A percentile compares a stretch with the other conserved stretches of the same genome.
Evolutionary conservation across 2,888 invertebrate species (phyloP).

Genomic region (Tenthredo scrophulariae): DNA sequence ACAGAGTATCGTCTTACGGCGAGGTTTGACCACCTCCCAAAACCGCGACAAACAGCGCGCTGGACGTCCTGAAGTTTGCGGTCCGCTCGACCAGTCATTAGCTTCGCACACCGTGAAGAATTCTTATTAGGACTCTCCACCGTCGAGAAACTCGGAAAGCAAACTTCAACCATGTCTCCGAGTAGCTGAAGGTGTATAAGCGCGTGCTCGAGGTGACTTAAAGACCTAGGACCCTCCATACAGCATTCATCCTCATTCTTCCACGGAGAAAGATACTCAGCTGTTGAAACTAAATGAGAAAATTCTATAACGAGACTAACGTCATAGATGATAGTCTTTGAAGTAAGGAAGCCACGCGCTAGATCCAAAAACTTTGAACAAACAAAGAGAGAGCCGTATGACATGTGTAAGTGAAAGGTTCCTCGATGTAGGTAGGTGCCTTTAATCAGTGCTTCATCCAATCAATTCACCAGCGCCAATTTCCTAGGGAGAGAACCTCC

Average conservation of each 20-base stretch:
- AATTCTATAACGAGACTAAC: not conserved
- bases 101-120: conserved; percentile 63
- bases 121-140: conserved; percentile 28
- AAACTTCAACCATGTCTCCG: conserved; percentile 5
- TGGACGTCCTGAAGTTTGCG: conserved; percentile 13
- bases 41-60: conserved; percentile 68
- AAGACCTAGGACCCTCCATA: not conserved
- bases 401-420: not conserved
- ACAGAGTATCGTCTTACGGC: conserved; percentile 65
- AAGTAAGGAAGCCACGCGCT: conserved; percentile 22
- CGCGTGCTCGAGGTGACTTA: conserved; percentile 25
- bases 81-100: conserved; percentile 63
- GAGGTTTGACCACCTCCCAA: conserved; percentile 64
- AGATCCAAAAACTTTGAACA: conserved; percentile 5
- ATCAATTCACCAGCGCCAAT: conserved; percentile 28
- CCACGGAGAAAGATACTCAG: not conserved
- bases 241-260: not conserved
- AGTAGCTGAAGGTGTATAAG: conserved; percentile 12
- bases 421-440: not conserved
- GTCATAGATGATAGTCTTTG: not conserved
- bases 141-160: conserved; percentile 20
- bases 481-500: conserved; percentile 32
- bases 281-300: not conserved
- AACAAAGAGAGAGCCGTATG: not conserved
- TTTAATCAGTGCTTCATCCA: conserved; percentile 29